Evolutionary conservation across 2,888 invertebrate species (phyloP), one percentile per base, ranked within the genome.

Genomic region (Noctua janthina): DNA sequence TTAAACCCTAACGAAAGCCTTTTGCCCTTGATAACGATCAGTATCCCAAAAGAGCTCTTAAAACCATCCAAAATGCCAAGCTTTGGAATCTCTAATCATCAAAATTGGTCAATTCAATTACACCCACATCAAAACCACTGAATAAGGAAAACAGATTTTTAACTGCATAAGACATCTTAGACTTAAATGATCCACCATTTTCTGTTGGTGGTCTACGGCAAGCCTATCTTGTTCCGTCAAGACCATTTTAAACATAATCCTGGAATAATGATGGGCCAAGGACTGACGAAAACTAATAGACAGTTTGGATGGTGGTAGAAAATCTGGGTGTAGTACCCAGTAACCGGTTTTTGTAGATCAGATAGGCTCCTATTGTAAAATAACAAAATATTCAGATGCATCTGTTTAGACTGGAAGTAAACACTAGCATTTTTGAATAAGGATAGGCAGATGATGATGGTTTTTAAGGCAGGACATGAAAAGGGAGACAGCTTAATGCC

Each of bases 31-130:
- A 82, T 78, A 74, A 78, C 3, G 20, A 83, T 71, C 71, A n/a
- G 23, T 39, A 49, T 70, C 68, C 70, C 46, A 39, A 74, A 74
- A 54, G 23, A 64, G 51, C 66, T 59, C 43, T 75, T 79, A 72
- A 70, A 59, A 68, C 64, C 17, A 54, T 74, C 64, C 39, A 69
- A 76, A 84, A 81, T 54, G 67, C 17, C 81, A n/a, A 54, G 68
- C 49, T 76, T 80, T 82, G 62, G 74, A 70, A 74, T 77, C 66
- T 76, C 20, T 72, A 87, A 84, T 83, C 78, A 81, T 80, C 76
- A 76, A 81, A 83, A 83, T 29, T 74, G 54, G 66, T 43, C 68
- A 71, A 74, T 72, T 69, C 15, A 68, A 43, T 70, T 46, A 64
- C 81, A n/a, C 82, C 74, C 74, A 82, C 87, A 62, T 35, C 49